Evolutionary conservation across 2,113 vertebrate species (phyloP).

Genomic region (Tricholaema leucomelas): DNA sequence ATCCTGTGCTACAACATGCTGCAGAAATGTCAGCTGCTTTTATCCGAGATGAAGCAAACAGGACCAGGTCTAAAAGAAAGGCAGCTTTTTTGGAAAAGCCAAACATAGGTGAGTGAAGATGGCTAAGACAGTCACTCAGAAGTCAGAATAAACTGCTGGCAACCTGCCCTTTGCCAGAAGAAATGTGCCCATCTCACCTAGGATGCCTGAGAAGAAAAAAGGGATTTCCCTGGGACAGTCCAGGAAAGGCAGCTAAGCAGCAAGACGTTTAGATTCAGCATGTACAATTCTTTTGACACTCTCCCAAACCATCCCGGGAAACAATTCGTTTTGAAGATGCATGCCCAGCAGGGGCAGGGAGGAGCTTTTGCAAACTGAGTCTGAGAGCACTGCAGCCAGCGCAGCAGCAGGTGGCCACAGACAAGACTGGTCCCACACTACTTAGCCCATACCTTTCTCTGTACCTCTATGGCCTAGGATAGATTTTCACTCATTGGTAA

Average conservation of each 20-base stretch:
- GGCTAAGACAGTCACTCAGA: too few relatives aligned
- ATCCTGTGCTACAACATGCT: not conserved
- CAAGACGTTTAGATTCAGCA: not conserved
- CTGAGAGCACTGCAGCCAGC: rapidly evolving
- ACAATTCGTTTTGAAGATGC: not conserved
- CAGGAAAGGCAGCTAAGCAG: not conserved
- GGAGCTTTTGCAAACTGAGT: rapidly evolving
- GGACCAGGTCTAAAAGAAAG: not conserved
- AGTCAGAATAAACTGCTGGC: not conserved
- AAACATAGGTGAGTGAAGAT: rapidly evolving
- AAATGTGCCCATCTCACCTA: rapidly evolving
- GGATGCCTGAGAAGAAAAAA: rapidly evolving
- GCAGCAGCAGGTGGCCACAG: not conserved
- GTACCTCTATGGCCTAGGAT: too few relatives aligned
- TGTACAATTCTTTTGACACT: rapidly evolving
- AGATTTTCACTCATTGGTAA: too few relatives aligned
- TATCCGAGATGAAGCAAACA: not conserved
- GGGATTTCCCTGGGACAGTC: not conserved
- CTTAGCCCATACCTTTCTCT: too few relatives aligned
- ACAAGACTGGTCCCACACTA: rapidly evolving
- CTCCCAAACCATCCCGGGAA: not conserved
- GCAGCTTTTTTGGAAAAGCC: not conserved
- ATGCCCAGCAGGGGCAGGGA: not conserved
- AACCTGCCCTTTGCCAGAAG: rapidly evolving
- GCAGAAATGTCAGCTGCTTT: not conserved